Evolutionary conservation across 2,888 invertebrate genomes (phyloP).

Genomic region (Carabus problematicus): DNA sequence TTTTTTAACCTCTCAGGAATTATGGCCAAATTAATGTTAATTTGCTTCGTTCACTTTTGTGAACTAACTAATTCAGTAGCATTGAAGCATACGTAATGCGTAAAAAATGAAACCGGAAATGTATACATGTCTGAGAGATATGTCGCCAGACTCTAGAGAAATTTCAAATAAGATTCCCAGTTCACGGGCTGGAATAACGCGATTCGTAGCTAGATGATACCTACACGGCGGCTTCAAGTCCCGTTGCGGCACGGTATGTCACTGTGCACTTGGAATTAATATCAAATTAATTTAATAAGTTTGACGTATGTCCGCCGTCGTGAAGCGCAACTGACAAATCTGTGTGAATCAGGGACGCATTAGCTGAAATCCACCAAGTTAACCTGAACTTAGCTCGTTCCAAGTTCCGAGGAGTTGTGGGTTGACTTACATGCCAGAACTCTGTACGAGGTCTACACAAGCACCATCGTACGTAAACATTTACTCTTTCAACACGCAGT

Average conservation of each 20-base stretch:
- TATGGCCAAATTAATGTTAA: no score
- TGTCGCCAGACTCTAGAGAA: slow-evolving; percentile 1
- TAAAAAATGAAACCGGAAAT: neutral
- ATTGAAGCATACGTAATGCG: neutral
- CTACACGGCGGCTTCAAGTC: slow-evolving; percentile 5
- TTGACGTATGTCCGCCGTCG: slow-evolving; percentile 39
- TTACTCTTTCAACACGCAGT: no score
- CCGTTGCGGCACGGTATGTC: slow-evolving; percentile 2
- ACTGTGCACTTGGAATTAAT: slow-evolving; percentile 34
- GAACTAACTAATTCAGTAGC: no score
- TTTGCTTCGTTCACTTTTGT: no score
- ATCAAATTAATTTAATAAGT: slow-evolving; percentile 42
- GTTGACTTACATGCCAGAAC: no score
- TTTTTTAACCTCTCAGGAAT: no score
- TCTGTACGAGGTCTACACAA: no score
- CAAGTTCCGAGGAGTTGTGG: no score
- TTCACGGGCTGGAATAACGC: no score
- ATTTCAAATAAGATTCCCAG: neutral
- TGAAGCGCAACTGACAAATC: slow-evolving; percentile 21
- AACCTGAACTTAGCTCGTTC: no score
- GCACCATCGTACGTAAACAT: no score
- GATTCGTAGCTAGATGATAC: neutral
- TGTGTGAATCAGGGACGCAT: slow-evolving; percentile 39
- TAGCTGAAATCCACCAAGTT: slow-evolving; percentile 16
- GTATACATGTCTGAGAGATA: slow-evolving; percentile 5